A percentile compares a stretch with the other conserved stretches of the same genome.
phyloP scores from a whole-genome alignment of 1,140 invertebrate genomes.

The Drosophila lini region DNA sequence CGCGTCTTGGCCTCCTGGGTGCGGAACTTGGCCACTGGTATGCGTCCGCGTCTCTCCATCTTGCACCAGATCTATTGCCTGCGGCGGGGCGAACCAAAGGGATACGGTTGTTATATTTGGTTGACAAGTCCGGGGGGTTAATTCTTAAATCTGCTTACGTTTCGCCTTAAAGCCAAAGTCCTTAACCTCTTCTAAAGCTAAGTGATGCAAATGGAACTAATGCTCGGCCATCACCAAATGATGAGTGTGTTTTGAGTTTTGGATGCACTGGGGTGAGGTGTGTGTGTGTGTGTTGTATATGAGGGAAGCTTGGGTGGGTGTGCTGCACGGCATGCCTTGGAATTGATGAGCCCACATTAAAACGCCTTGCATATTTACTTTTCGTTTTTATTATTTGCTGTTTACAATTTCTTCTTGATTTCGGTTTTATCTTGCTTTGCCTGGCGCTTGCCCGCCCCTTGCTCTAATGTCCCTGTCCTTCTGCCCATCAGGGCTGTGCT shows the following conservation, averaged over 20 bases:
- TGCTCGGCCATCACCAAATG: conserved; percentile 63
- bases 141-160: conserved; percentile 48
- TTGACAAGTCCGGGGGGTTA: neutral
- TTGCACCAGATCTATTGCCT: conserved; percentile 18
- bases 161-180: conserved; percentile 56
- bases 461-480: conserved; percentile 2
- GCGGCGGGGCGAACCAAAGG: neutral
- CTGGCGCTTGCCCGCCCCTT: conserved; percentile 20
- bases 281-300: conserved; percentile 9
- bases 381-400: conserved; percentile 64
- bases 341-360: conserved; percentile 54
- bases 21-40: conserved; percentile 80
- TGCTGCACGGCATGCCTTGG: conserved; percentile 31
- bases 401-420: conserved; percentile 58
- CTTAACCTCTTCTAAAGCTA: conserved; percentile 70
- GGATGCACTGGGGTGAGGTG: neutral
- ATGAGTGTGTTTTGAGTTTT: conserved; percentile 39
- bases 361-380: conserved; percentile 67
- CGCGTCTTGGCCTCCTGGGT: conserved; percentile 79
- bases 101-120: neutral
- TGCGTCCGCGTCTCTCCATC: conserved; percentile 75
- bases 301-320: conserved; percentile 26
- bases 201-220: conserved; percentile 43
- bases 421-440: conserved; percentile 19
- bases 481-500: conserved; percentile 9